Evolutionary conservation across 1,140 invertebrate genomes (phyloP).

Genomic region (Hetaerina americana): DNA sequence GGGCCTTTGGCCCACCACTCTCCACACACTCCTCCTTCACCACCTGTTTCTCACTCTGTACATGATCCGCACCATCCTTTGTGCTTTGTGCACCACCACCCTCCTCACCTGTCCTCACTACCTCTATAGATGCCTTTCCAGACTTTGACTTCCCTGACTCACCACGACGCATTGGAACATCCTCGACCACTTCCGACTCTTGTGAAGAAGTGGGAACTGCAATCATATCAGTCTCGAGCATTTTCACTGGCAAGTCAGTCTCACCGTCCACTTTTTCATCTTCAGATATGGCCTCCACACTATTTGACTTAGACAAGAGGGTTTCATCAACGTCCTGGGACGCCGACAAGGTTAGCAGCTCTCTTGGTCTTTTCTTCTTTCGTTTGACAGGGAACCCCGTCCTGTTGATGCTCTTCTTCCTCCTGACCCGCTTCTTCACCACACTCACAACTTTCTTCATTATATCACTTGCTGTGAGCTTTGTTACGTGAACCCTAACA

Average conservation of each 20-base stretch:
- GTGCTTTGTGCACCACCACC: background rate
- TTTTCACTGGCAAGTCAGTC: background rate
- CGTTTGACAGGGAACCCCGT: conserved; percentile 76
- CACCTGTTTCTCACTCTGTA: background rate
- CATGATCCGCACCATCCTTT: background rate
- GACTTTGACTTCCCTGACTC: background rate
- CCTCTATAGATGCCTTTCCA: background rate
- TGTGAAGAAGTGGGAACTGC: background rate
- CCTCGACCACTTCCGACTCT: background rate
- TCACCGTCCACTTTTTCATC: background rate
- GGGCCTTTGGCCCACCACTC: background rate
- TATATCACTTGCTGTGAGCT: conserved; percentile 29
- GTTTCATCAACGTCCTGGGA: background rate
- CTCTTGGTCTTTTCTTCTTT: conserved; percentile 55
- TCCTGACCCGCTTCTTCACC: conserved; percentile 49
- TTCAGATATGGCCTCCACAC: background rate
- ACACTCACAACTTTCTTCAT: conserved; percentile 13
- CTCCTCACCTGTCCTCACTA: background rate
- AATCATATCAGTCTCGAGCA: background rate
- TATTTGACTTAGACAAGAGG: background rate
- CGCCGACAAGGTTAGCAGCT: background rate
- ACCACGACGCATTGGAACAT: background rate
- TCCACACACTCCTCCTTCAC: background rate
- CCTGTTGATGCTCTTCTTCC: conserved; percentile 64
- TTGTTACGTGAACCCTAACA: conserved; percentile 37